Conservation (phyloP, 2,113 vertebrate species). For the Fregetta grallaria region DNA sequence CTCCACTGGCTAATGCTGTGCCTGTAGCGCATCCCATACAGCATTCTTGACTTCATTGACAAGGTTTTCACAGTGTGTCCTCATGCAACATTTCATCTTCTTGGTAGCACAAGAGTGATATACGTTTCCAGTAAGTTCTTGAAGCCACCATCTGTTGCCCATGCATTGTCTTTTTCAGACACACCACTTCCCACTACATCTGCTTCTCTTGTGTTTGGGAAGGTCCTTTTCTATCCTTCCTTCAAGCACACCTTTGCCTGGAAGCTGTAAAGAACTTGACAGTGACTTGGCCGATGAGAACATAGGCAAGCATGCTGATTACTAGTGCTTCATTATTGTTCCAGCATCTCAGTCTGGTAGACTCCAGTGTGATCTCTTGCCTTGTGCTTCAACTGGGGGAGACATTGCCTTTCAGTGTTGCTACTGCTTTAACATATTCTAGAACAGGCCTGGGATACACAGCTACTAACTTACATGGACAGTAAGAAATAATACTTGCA, state of each 20-base stretch:
- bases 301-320: neutral
- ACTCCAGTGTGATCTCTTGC: neutral
- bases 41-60: neutral
- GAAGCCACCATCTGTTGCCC: neutral
- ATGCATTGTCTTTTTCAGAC: neutral
- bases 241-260: neutral
- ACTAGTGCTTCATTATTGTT: neutral
- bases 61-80: neutral
- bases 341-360: neutral
- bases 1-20: neutral
- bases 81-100: neutral
- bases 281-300: neutral
- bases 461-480: neutral
- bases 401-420: neutral
- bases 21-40: neutral
- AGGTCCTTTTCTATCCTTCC: neutral
- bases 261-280: neutral
- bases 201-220: neutral
- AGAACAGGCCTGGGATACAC: neutral
- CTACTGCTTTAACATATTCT: neutral
- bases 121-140: neutral
- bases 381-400: neutral
- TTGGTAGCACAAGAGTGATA: neutral
- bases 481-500: neutral
- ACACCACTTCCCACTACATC: neutral